Conservation (phyloP, 2,113 vertebrate species). For the Takifugu flavidus region DNA sequence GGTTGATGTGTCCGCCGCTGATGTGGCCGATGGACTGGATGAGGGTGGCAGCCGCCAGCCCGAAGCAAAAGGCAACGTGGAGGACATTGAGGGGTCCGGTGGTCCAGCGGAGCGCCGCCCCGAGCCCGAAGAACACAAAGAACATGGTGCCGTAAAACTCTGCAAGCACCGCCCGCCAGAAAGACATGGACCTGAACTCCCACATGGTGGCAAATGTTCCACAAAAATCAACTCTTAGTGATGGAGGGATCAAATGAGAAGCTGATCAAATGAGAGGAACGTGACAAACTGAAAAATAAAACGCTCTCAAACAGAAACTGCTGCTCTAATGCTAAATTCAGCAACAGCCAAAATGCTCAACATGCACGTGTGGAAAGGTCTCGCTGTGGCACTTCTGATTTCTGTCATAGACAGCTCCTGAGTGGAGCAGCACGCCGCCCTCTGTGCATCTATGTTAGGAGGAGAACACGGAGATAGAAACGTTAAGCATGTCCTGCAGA, state of each 20-base stretch:
- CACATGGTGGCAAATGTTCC: slow-evolving; percentile 79
- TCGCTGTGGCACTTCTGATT: slow-evolving; percentile 34
- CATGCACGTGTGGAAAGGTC: slow-evolving; percentile 23
- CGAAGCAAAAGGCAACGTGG: slow-evolving; percentile 88
- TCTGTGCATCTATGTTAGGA: slow-evolving; percentile 69
- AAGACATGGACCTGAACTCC: slow-evolving; percentile 92
- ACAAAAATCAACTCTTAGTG: slow-evolving; percentile 35
- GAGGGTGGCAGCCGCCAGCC: slow-evolving; percentile 86
- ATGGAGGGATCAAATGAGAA: slow-evolving; percentile 48
- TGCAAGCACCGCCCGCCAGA: slow-evolving; percentile 93
- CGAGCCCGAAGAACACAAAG: slow-evolving; percentile 91
- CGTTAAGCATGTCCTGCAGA: slow-evolving; percentile 75
- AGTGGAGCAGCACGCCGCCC: slow-evolving; percentile 52
- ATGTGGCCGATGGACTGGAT: slow-evolving; percentile 90
- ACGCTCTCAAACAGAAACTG: slow-evolving; percentile 25
- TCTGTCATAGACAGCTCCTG: slow-evolving; percentile 69
- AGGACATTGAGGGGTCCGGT: slow-evolving; percentile 83
- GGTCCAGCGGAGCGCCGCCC: slow-evolving; percentile 86
- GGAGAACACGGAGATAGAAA: slow-evolving; percentile 67
- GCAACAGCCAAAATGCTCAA: slow-evolving; percentile 44
- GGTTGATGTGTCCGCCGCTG: slow-evolving; percentile 93
- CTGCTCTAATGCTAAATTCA: slow-evolving; percentile 47
- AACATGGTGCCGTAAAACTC: slow-evolving; percentile 95
- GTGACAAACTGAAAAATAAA: slow-evolving; percentile 32
- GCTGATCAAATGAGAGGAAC: slow-evolving; percentile 25